phyloP scores from a whole-genome alignment of 2,113 vertebrate species.

The Indicator indicator region DNA sequence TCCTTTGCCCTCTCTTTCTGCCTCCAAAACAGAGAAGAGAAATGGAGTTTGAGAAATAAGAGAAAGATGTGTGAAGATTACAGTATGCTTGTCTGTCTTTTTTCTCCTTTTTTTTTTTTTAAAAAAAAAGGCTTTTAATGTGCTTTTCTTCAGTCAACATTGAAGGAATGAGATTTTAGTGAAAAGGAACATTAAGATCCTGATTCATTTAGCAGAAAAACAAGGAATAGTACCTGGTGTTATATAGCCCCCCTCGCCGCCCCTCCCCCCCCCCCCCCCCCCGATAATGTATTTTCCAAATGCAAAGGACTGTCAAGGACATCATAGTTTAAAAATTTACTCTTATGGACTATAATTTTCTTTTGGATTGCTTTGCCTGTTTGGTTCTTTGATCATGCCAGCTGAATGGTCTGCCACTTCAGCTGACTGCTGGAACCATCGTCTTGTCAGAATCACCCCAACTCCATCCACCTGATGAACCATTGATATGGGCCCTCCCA shows the following conservation, averaged over 20 bases:
- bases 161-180: not conserved
- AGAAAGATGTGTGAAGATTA: not conserved
- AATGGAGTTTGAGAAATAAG: not conserved
- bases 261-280: accelerated
- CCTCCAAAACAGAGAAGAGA: not conserved
- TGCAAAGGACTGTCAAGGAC: not conserved
- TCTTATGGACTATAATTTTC: not conserved
- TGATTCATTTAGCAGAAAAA: not conserved
- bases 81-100: not conserved
- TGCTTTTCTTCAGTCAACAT: not conserved
- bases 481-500: not conserved
- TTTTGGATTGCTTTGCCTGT: not conserved
- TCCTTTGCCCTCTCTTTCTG: not conserved
- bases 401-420: not conserved
- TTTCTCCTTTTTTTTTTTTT: not conserved
- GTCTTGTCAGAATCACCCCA: not conserved
- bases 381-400: not conserved
- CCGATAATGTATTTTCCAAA: not conserved
- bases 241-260: not conserved
- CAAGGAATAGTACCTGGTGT: not conserved
- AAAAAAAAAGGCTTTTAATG: not conserved
- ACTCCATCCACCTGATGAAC: not conserved
- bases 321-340: not conserved
- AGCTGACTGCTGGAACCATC: not conserved
- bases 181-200: not conserved